Base-by-base conservation (phyloP, 2,797 vertebrate genomes). In the Esox masquinongy region DNA sequence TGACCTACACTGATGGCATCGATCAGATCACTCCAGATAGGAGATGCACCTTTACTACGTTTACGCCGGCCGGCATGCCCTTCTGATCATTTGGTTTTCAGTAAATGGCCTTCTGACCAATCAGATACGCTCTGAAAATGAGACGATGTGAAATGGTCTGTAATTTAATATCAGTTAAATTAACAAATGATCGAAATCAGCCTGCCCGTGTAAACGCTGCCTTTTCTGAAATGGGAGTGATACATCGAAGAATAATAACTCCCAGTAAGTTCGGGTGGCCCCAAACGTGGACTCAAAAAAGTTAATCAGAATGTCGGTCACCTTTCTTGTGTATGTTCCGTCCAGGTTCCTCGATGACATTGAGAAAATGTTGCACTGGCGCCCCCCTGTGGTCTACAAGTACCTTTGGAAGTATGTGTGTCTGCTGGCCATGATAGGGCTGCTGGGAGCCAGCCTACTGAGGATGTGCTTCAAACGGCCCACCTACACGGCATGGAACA, bases 371-470 rank as follows among this genome's bases (percentile, higher is more conserved):
- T 80, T 95, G 74, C 89, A 87, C 31, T 90, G 82, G 82, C 92
- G 94, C 12, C 89, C 94, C 0, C 80, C 81, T 16, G 84, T 82
- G 16, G 7, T 95, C 34, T 95, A 92, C 80, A 91, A 92, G 70
- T 95, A 94, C 74, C 83, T 97, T 73, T 97, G 95, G 95, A 91
- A 94, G 74, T 95, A 90, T 51, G 77, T 96, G 70, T 95, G 91
- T 79, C 90, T 94, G 31, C 0, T 92, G 0, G 88, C 93, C 7
- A 95, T 96, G 95, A 14, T 96, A 39, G 90, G 90, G 8, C 87
- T 96, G 67, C 88, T 95, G 11, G 74, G 80, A 17, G 90, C 90
- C 36, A 91, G 91, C 24, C 3, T 86, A 11, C 56, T 95, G 2
- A 80, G 63, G 8, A 92, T 95, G 89, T 26, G 82, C 72, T 61